phyloP scores from a whole-genome alignment of 2,888 invertebrate species.

The Lottia scabra region DNA sequence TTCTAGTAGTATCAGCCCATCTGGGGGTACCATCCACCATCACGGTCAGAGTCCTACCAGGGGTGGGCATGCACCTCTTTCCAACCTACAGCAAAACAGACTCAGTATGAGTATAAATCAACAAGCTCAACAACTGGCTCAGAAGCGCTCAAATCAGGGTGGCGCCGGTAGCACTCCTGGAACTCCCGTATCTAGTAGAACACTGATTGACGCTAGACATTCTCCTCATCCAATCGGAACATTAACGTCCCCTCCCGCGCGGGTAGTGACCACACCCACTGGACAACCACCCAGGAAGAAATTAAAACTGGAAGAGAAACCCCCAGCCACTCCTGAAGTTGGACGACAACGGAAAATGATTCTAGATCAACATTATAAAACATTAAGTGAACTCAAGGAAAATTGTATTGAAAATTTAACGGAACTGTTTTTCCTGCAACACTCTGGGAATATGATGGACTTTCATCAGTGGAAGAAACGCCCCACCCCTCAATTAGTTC shows the following conservation, averaged over 20 bases:
- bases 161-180: conserved; percentile 20
- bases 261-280: conserved; percentile 15
- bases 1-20: conserved; percentile 28
- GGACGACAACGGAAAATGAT: conserved; percentile 56
- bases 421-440: conserved; percentile 88
- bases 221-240: conserved; percentile 17
- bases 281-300: conserved; percentile 58
- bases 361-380: conserved; percentile 48
- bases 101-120: conserved; percentile 32
- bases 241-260: conserved; percentile 9
- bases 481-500: conserved; percentile 79
- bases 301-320: conserved; percentile 62
- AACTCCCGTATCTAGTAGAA: conserved; percentile 23
- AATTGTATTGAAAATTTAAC: conserved; percentile 71
- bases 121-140: conserved; percentile 20
- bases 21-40: conserved; percentile 60
- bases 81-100: conserved; percentile 45
- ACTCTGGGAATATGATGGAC: conserved; percentile 90
- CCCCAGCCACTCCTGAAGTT: conserved; percentile 57
- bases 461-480: conserved; percentile 86
- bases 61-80: conserved; percentile 41
- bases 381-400: conserved; percentile 62
- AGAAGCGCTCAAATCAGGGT: conserved; percentile 10
- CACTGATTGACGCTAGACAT: conserved; percentile 23
- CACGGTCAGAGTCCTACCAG: conserved; percentile 52